Evolutionary conservation across 1,140 invertebrate genomes (phyloP).

Genomic region (Heliconius melpomene): DNA sequence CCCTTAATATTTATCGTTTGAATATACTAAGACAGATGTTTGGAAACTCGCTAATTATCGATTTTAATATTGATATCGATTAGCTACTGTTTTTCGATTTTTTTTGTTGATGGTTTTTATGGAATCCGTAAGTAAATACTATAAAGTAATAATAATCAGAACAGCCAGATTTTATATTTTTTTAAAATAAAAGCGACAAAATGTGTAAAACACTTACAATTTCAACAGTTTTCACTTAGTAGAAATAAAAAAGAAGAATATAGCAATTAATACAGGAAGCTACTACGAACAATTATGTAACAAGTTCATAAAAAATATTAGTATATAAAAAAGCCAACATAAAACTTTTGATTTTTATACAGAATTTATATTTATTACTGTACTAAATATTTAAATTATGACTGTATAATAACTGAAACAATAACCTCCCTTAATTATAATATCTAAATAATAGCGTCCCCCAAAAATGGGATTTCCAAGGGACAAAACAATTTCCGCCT

Average conservation of each 20-base stretch:
- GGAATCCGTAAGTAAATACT: too few relatives aligned
- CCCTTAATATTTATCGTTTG: slow-evolving; percentile 36
- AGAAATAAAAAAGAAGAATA: too few relatives aligned
- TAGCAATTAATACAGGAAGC: too few relatives aligned
- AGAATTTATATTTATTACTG: slow-evolving; percentile 5
- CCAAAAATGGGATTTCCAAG: slow-evolving; percentile 19
- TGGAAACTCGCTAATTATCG: slow-evolving; percentile 18
- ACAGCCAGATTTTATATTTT: too few relatives aligned
- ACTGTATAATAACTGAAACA: not conserved
- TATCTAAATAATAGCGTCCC: slow-evolving; percentile 19
- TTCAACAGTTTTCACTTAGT: too few relatives aligned
- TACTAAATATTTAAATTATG: not conserved
- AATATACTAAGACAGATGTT: slow-evolving; percentile 31
- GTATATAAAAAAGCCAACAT: not conserved
- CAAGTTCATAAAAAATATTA: too few relatives aligned
- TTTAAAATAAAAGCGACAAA: too few relatives aligned
- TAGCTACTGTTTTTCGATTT: too few relatives aligned
- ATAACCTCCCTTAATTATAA: slow-evolving; percentile 3
- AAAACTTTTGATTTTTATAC: not conserved
- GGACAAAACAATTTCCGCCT: slow-evolving; percentile 35
- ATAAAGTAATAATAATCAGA: too few relatives aligned
- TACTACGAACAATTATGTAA: too few relatives aligned
- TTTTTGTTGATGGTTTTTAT: too few relatives aligned
- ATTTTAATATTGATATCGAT: not conserved
- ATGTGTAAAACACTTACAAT: too few relatives aligned